A percentile compares a stretch with the other conserved stretches of the same genome.
Conservation (phyloP, 2,797 vertebrate genomes). For the Scleropages formosus region DNA sequence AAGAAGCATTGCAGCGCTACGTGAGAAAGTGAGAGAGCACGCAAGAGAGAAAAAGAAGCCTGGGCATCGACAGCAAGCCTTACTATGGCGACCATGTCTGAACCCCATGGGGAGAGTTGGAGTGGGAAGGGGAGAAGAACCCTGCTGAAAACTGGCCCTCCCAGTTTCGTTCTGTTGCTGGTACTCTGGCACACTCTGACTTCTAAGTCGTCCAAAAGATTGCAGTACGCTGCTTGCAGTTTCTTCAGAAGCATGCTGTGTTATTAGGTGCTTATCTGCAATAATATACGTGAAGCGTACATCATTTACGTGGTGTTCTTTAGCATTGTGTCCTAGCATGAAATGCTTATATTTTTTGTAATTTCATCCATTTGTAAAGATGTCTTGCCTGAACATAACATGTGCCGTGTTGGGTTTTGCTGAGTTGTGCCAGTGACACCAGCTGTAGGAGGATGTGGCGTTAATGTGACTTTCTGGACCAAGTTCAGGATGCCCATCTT, state of each 20-base stretch:
- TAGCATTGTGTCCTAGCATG: neutral
- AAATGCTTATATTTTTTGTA: neutral
- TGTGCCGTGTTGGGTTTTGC: constrained; percentile 1
- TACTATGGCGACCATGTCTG: constrained; percentile 34
- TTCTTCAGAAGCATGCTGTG: constrained; percentile 7
- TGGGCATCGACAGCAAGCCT: neutral
- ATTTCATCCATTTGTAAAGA: neutral
- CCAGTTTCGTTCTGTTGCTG: neutral
- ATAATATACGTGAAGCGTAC: neutral
- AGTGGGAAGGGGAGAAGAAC: constrained; percentile 13
- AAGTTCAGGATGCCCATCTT: constrained; percentile 38
- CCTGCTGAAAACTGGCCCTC: neutral
- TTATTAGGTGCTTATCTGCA: neutral
- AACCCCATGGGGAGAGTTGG: constrained; percentile 18
- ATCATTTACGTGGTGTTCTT: neutral
- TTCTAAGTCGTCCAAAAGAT: neutral
- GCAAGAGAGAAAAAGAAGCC: neutral
- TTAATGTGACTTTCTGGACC: neutral
- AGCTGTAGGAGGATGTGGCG: neutral
- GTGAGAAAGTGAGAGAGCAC: no score
- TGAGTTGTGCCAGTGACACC: neutral
- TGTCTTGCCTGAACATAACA: constrained; percentile 36
- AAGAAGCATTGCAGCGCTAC: neutral
- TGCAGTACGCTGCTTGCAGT: neutral
- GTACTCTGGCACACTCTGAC: neutral